Conservation (phyloP, 2,797 vertebrate species). For the Alosa sapidissima region DNA sequence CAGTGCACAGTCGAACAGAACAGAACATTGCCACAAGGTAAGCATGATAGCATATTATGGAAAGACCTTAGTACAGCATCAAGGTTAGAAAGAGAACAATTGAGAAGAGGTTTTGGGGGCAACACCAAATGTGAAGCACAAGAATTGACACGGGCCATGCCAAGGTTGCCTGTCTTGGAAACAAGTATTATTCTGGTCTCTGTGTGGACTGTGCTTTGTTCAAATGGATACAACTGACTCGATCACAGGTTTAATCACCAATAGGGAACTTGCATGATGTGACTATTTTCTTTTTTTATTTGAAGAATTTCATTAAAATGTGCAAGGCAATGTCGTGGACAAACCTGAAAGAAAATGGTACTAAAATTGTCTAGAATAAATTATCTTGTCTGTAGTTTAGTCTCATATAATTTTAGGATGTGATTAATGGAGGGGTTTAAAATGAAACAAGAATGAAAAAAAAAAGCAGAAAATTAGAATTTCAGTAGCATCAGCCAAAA, state of each 20-base stretch:
- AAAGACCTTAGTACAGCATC: not conserved
- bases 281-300: not conserved
- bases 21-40: not conserved
- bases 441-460: not conserved
- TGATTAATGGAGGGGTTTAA: constrained; percentile 20
- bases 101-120: too few relatives aligned
- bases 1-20: not conserved
- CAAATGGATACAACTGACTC: not conserved
- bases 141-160: not conserved
- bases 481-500: constrained; percentile 25
- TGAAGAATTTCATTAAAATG: constrained; percentile 7
- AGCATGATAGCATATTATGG: not conserved
- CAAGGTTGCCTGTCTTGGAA: not conserved
- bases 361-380: not conserved
- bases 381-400: not conserved
- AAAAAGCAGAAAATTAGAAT: constrained; percentile 18
- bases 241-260: not conserved
- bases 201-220: not conserved
- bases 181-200: not conserved
- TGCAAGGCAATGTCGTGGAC: not conserved
- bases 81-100: not conserved
- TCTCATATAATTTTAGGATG: not conserved
- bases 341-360: not conserved
- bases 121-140: not conserved
- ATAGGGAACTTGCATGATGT: not conserved